A percentile compares a stretch with the other conserved stretches of the same genome.
Evolutionary conservation across 1,140 invertebrate genomes (phyloP).

Genomic region (Acyrthosiphon pisum): DNA sequence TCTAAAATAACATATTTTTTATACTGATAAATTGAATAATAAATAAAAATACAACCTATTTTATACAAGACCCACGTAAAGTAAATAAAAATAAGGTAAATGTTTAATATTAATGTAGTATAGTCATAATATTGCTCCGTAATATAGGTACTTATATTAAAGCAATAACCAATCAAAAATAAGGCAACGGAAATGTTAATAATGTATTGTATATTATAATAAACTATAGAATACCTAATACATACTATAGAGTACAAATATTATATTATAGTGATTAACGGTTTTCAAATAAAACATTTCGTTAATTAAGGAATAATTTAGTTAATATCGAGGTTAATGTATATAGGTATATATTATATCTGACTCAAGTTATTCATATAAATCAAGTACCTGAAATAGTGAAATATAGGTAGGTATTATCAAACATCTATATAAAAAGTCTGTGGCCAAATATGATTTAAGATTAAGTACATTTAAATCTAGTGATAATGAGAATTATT

Average conservation of each 20-base stretch:
- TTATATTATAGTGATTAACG: neutral
- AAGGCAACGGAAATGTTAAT: neutral
- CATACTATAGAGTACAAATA: neutral
- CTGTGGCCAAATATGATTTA: neutral
- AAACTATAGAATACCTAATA: too few relatives aligned
- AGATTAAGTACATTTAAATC: neutral
- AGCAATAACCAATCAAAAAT: neutral
- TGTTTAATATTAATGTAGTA: neutral
- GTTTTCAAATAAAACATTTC: neutral
- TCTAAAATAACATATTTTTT: constrained; percentile 1
- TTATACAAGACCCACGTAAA: neutral
- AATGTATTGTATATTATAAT: neutral
- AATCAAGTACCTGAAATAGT: neutral
- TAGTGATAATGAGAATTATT: neutral
- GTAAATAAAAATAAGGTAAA: neutral
- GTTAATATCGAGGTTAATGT: too few relatives aligned
- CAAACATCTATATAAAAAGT: neutral
- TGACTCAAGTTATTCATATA: neutral
- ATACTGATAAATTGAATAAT: neutral
- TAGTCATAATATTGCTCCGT: neutral
- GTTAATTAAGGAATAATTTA: neutral
- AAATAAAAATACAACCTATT: neutral
- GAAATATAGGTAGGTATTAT: neutral
- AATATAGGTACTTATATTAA: neutral
- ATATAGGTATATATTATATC: neutral